Base-by-base conservation (phyloP, 2,113 vertebrate genomes). In the Stigmatopora argus region DNA sequence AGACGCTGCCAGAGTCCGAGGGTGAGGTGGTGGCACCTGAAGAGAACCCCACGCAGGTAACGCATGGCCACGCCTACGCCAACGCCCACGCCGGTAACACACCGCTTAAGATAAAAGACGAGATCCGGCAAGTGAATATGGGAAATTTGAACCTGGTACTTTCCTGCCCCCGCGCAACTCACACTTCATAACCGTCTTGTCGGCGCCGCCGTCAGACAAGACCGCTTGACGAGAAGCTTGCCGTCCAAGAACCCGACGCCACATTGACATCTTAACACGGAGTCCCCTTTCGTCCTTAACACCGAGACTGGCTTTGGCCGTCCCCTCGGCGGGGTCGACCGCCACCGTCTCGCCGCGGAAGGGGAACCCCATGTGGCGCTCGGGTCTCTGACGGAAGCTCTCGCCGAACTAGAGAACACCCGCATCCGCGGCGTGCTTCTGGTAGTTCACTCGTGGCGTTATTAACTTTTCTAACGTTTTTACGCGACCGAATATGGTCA, bases 21-120 rank as follows among this genome's bases (percentile, higher is more conserved):
- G 88, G 83, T 89, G 88, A 91, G 83, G 77, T 88, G 84, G 73
- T 64, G 83, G 88, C 83, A 87, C 78, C 88, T 70, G 88, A 91
- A 75, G 80, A 77, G 63, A 66, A 65, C 69, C 57, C 72, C 49
- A 69, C 52, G 46, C 84, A 89, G 89, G 91, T 92, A 90, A 91
- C 70, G 69, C 19, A 47, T 9, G 58, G 48, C 8, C 38, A 47
- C 11, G 59, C 49, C 8, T 26, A 5, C 31, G 35, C 55, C 38
- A 47, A 7, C 31, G 35, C 51, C 34, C 60, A 53, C 21, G 44
- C 12, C 0, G 26, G 35, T 38, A 38, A 5, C 9, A 41, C 9
- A 41, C 38, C 38, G 4, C 38, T 41, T 5, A 4, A 8, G 6
- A 41, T 8, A 41, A 41, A 9, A 31, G 26, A 31, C 2, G 38